Evolutionary conservation across 2,113 vertebrate species (phyloP), one percentile per base, ranked within the genome.

Genomic region (Ictidomys tridecemlineatus): DNA sequence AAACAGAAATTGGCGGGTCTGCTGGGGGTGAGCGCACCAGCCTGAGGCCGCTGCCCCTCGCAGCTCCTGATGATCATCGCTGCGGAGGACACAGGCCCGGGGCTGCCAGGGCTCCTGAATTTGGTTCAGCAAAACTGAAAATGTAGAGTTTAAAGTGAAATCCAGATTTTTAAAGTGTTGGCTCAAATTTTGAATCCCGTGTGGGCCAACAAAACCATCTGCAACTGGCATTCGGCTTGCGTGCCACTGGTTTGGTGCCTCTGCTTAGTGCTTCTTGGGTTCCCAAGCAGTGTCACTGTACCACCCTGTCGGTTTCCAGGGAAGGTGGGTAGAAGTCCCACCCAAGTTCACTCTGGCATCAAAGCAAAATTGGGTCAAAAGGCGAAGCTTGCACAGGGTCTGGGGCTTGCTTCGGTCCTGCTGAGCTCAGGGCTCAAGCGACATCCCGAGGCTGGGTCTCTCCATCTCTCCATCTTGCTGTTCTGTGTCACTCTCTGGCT

Each of bases 11-110:
- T 5, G 2, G 0, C 1, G 77, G n/a, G n/a, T 4, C 2, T 8
- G 4, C 9, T 11, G 16, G 56, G 30, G 30, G 6, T 0, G 28
- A 45, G 7, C 1, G 0, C 18, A 2, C 5, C 26, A 4, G 0
- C 26, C 4, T 2, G 16, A 48, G 26, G 48, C 0, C 0, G 13
- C 20, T 2, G 18, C n/a, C n/a, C 42, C 48, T n/a, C 65, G 34
- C 24, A n/a, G 79, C 26, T 32, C 67, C 53, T 4, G 30, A 14
- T 22, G 3, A 12, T 28, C 22, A 26, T 63, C 34, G 37, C 42
- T 28, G 2, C 2, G 34, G 0, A 39, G 67, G 69, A 32, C 28
- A 2, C 17, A 53, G 63, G 37, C 85, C 65, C 18, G 6, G 12
- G 16, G 17, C 51, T 39, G 45, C 72, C 39, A 63, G 51, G 16